Percentiles rank a stretch among this genome's conserved stretches.
These are phyloP conservation scores for Strigamia crassipes DNA, from an alignment of 2,888 invertebrate genomes.

Conservation along the genomic window DNA sequence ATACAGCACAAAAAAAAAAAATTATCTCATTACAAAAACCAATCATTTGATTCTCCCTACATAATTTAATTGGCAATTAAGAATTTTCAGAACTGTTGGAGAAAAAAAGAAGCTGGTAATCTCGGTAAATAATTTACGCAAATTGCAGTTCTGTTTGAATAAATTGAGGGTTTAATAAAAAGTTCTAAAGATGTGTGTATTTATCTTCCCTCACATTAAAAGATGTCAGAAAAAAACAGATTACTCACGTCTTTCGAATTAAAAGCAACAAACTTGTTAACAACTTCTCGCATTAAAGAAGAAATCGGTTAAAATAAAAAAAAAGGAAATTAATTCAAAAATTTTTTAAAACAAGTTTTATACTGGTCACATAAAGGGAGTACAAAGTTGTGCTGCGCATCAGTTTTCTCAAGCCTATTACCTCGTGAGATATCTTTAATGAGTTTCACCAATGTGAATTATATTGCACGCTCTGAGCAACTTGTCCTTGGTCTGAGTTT, in stretches of 20 bases:
- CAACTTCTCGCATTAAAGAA: too few species aligned
- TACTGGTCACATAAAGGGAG: neutral
- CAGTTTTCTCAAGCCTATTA: constrained; percentile 19
- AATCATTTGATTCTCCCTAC: constrained; percentile 1
- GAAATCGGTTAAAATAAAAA: neutral
- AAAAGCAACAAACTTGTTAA: too few species aligned
- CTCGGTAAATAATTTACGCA: neutral
- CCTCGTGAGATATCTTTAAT: constrained; percentile 15
- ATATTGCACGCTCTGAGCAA: constrained; percentile 13
- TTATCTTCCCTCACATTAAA: too few species aligned
- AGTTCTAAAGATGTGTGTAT: too few species aligned
- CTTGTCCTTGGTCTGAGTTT: constrained; percentile 32
- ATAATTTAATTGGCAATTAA: constrained; percentile 27
- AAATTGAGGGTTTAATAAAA: neutral
- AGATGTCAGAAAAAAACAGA: neutral
- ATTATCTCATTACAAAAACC: neutral
- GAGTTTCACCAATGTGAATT: constrained; percentile 28
- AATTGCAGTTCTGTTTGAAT: neutral
- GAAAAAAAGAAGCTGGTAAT: neutral
- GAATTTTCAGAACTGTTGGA: neutral
- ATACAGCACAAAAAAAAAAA: neutral
- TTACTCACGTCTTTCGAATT: too few species aligned
- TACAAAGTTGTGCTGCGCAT: neutral
- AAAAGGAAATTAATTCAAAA: neutral
- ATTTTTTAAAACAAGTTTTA: neutral